Base-by-base conservation (phyloP, 1,140 invertebrate genomes). In the Cephus cinctus region DNA sequence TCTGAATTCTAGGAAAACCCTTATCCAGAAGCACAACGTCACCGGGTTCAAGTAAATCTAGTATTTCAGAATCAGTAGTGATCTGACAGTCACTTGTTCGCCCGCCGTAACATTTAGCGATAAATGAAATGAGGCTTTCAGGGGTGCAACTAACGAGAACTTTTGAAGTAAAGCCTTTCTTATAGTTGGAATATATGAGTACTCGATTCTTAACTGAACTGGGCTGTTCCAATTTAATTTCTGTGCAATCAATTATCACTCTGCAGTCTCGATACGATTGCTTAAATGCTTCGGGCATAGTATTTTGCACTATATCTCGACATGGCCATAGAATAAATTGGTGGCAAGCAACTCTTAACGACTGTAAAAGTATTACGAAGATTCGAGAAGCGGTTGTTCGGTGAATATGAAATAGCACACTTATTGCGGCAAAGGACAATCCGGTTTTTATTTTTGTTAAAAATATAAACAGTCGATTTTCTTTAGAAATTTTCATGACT, bases 191-290 rank as follows among this genome's bases (percentile, higher is more conserved):
- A 64, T 68, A 36, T 46, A 48, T 39, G 6, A 60, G 67, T 51
- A 38, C 61, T 59, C 52, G 54, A 52, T 40, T 71, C 59, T 63
- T 74, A 61, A 50, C 27, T 21, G 18, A 31, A 21, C 15, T 4
- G 2, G 49, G 49, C 27, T 34, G 22, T 44, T 46, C 49, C n/a
- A 51, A 15, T 35, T 27, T 45, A n/a, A 45, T 40, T 19, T 51
- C 49, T 47, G 64, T 72, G 32, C 69, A 73, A 47, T 76, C 75
- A 43, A 74, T 63, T 19, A 75, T 73, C 0, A 70, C 67, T 47
- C 69, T 47, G 31, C 54, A 63, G 39, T 65, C 51, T 27, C 44
- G 43, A 54, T 68, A 75, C 22, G 52, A 39, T 45, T 39, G 35
- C 42, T 61, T 57, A 52, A 76, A 76, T 34, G 5, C 15, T n/a